These are phyloP conservation scores for Tetrao urogallus DNA, from an alignment of 2,113 vertebrate genomes.

Conservation along the genomic window DNA sequence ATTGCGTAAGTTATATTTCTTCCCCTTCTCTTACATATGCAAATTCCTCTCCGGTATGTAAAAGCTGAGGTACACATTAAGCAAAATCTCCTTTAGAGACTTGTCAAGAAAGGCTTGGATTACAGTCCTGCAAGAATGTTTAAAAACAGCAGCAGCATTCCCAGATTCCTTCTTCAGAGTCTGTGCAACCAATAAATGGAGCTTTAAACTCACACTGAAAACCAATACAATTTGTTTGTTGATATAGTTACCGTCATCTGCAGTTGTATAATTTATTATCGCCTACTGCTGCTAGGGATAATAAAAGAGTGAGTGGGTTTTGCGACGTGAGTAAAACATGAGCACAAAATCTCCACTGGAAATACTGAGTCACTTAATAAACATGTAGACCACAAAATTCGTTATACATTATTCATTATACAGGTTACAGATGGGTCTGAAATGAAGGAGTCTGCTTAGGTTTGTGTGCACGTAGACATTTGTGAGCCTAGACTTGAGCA, in stretches of 20 bases:
- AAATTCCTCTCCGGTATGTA: neutral
- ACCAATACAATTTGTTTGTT: slow-evolving; percentile 62
- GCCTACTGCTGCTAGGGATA: slow-evolving; percentile 40
- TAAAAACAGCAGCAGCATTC: neutral
- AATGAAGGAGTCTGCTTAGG: neutral
- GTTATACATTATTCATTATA: neutral
- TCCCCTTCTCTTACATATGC: neutral
- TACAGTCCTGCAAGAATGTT: neutral
- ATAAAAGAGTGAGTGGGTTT: slow-evolving; percentile 63
- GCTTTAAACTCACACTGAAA: slow-evolving; percentile 40
- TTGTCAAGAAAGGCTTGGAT: slow-evolving; percentile 19
- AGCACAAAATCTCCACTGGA: slow-evolving; percentile 61
- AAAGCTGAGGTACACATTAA: neutral
- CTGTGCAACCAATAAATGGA: neutral
- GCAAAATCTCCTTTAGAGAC: neutral
- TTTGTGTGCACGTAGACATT: neutral
- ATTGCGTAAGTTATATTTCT: neutral
- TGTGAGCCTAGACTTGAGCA: fast-evolving
- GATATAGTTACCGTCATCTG: slow-evolving; percentile 47
- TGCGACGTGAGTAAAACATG: slow-evolving; percentile 54
- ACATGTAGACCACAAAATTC: slow-evolving; percentile 55
- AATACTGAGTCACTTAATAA: slow-evolving; percentile 68
- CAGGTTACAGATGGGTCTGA: slow-evolving; percentile 40
- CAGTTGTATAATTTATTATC: slow-evolving; percentile 63
- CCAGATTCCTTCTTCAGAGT: slow-evolving; percentile 47